Conservation (phyloP, 2,113 vertebrate genomes). For the Glareola pratincola region DNA sequence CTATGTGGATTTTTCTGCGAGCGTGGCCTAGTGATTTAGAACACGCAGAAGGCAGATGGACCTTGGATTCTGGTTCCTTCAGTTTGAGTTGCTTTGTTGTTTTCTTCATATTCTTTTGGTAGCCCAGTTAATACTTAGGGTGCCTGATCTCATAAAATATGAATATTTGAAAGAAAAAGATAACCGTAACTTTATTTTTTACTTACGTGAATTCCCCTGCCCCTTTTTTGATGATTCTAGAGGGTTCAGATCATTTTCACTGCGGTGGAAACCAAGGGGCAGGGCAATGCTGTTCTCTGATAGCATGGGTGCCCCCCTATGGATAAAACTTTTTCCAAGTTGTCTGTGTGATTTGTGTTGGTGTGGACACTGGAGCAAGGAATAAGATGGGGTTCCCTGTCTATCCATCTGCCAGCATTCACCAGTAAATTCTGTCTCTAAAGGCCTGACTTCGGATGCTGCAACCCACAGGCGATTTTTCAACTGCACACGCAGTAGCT, state of each 20-base stretch:
- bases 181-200: neutral
- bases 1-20: neutral
- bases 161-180: neutral
- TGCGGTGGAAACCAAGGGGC: neutral
- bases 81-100: neutral
- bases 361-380: neutral
- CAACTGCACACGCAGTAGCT: neutral
- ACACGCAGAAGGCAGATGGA: neutral
- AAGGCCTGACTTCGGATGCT: neutral
- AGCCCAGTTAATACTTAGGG: neutral
- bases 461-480: neutral
- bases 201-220: neutral
- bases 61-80: neutral
- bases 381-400: neutral
- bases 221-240: neutral
- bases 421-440: neutral
- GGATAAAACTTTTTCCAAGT: neutral
- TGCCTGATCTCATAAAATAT: neutral
- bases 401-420: neutral
- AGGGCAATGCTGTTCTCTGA: fast-evolving
- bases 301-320: neutral
- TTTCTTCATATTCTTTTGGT: neutral
- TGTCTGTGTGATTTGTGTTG: neutral
- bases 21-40: neutral
- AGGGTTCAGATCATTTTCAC: neutral